These are phyloP conservation scores for Gila robusta DNA, from an alignment of 2,797 vertebrate species.

Conservation along the genomic window DNA sequence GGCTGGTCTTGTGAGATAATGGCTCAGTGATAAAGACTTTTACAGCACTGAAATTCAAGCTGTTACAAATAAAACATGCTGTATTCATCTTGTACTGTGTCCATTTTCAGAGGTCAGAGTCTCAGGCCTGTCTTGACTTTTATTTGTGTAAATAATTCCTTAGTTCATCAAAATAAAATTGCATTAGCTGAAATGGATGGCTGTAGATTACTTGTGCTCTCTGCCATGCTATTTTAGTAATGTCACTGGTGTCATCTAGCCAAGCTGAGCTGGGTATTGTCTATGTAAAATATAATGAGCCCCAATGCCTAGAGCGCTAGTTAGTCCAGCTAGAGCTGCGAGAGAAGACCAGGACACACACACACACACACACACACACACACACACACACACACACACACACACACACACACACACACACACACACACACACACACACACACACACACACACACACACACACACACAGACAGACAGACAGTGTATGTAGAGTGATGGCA, in stretches of 20 bases:
- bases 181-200: slow-evolving; percentile 13
- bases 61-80: slow-evolving; percentile 8
- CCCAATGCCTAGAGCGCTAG: slow-evolving; percentile 48
- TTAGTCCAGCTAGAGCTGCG: slow-evolving; percentile 23
- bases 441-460: slow-evolving; percentile 18
- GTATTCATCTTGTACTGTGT: neutral
- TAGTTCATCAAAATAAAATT: slow-evolving; percentile 10
- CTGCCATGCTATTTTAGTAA: slow-evolving; percentile 62
- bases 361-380: slow-evolving; percentile 4
- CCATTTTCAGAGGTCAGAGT: neutral
- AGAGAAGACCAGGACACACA: slow-evolving; percentile 16
- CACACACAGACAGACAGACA: neutral
- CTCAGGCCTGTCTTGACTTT: slow-evolving; percentile 8
- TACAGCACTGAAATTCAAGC: neutral
- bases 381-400: neutral
- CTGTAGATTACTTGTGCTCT: slow-evolving; percentile 15
- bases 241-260: slow-evolving; percentile 51
- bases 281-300: slow-evolving; percentile 58
- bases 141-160: slow-evolving; percentile 32
- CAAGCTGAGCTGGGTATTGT: slow-evolving; percentile 53
- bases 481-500: slow-evolving; percentile 54
- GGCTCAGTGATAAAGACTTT: slow-evolving; percentile 36
- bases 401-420: neutral
- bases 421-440: neutral
- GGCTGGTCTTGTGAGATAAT: slow-evolving; percentile 23